Evolutionary conservation across 92 coral and sea anemone genomes (phyloP), one percentile per base, ranked within the genome.

Genomic region (Palythoa heliodiscus): DNA sequence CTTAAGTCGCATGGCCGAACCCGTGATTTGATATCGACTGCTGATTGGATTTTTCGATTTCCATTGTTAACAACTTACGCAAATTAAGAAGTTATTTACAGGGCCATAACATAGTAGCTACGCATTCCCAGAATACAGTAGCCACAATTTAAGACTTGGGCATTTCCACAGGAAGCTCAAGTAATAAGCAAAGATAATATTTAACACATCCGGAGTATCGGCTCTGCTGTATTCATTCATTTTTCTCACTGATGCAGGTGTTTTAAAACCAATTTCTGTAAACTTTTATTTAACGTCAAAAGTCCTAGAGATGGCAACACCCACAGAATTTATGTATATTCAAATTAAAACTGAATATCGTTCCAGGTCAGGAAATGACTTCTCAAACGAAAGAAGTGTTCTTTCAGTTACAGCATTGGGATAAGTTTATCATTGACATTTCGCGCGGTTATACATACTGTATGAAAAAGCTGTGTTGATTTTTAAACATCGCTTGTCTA

Each of bases 141-240:
- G n/a, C n/a, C n/a, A n/a, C n/a, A n/a, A n/a, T n/a, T n/a, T n/a
- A n/a, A n/a, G n/a, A n/a, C n/a, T n/a, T n/a, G n/a, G n/a, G n/a
- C n/a, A n/a, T n/a, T n/a, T n/a, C n/a, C n/a, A n/a, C n/a, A n/a
- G n/a, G n/a, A n/a, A n/a, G n/a, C n/a, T n/a, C n/a, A n/a, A n/a
- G n/a, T n/a, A n/a, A n/a, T n/a, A n/a, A n/a, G n/a, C n/a, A n/a
- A n/a, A n/a, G n/a, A n/a, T n/a, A n/a, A n/a, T n/a, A n/a, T n/a
- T n/a, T n/a, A 15, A 60, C 20, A 3, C 6, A 15, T 15, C 8
- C 22, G 19, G 5, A 1, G 19, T 25, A 54, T 74, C 35, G 54
- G 16, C 78, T n/a, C 67, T 54, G 63, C 81, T 76, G 81, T 58
- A 25, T 76, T 52, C 15, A 54, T 54, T 25, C 16, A 53, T 54